Percentiles rank a stretch among this genome's conserved stretches.
Conservation (phyloP, 2,888 invertebrate species). For the Sialis lutaria region DNA sequence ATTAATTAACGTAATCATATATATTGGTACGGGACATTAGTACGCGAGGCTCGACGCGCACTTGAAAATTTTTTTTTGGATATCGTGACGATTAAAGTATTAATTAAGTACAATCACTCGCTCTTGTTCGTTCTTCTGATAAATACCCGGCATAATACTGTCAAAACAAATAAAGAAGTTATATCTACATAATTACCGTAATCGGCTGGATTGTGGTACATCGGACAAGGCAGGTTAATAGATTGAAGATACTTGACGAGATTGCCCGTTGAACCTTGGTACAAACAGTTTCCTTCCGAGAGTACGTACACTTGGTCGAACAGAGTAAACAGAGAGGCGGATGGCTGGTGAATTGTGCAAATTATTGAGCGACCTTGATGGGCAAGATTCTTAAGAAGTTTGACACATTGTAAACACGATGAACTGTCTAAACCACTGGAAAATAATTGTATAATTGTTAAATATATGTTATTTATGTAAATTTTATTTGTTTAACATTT, state of each 20-base stretch:
- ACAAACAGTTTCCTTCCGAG: slow-evolving; percentile 67
- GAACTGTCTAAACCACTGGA: slow-evolving; percentile 76
- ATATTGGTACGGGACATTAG: no score
- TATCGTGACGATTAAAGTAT: no score
- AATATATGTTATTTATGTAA: no score
- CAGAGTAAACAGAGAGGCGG: slow-evolving; percentile 81
- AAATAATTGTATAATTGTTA: slow-evolving; percentile 13
- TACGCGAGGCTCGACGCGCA: no score
- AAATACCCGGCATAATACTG: no score
- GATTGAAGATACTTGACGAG: slow-evolving; percentile 62
- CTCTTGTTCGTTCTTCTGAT: no score
- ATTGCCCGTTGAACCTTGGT: slow-evolving; percentile 55
- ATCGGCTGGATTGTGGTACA: slow-evolving; percentile 92
- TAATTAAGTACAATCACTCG: no score
- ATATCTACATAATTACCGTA: slow-evolving; percentile 72
- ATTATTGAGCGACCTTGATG: slow-evolving; percentile 74
- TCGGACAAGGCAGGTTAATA: slow-evolving; percentile 65
- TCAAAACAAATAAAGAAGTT: not conserved
- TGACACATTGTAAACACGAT: slow-evolving; percentile 70
- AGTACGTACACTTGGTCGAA: slow-evolving; percentile 80
- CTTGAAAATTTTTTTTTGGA: no score
- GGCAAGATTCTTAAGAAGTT: slow-evolving; percentile 62
- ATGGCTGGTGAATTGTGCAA: slow-evolving; percentile 90
- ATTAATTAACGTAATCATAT: no score
- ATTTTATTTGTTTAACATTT: no score